phyloP scores from a whole-genome alignment of 2,113 vertebrate genomes.

The Naja naja region DNA sequence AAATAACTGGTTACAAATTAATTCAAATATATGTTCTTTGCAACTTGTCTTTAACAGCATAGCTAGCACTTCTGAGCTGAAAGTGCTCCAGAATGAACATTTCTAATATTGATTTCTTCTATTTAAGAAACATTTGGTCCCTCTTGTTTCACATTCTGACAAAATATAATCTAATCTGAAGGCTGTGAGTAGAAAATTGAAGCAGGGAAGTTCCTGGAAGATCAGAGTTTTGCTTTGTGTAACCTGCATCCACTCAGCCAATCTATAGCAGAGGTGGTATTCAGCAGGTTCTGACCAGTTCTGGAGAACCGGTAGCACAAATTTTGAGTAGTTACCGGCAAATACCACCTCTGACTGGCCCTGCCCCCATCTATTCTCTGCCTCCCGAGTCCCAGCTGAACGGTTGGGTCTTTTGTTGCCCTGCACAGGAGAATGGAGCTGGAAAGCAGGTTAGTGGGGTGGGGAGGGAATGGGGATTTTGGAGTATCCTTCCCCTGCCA shows the following conservation, averaged over 20 bases:
- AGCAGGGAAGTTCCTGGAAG: background rate
- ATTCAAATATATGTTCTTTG: constrained; percentile 43
- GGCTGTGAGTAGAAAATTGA: background rate
- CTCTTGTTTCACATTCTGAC: background rate
- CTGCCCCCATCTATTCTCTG: too few relatives aligned
- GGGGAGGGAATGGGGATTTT: too few relatives aligned
- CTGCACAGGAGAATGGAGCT: too few relatives aligned
- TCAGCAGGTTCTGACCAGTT: too few relatives aligned
- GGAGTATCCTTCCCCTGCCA: too few relatives aligned
- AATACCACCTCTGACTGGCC: too few relatives aligned
- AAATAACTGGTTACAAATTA: constrained; percentile 44
- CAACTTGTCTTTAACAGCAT: constrained; percentile 26
- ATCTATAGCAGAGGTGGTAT: background rate
- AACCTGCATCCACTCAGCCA: background rate
- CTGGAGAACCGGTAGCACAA: too few relatives aligned
- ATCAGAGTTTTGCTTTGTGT: background rate
- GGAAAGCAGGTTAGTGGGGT: too few relatives aligned
- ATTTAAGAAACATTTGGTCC: background rate
- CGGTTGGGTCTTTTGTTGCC: too few relatives aligned
- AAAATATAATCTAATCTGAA: background rate
- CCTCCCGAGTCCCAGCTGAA: too few relatives aligned
- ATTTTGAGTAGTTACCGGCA: too few relatives aligned
- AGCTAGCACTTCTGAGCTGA: constrained; percentile 20
- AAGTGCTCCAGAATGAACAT: background rate
- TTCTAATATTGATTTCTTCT: constrained; percentile 1